Conservation (phyloP, 2,888 invertebrate species). For the Catocala fraxini region DNA sequence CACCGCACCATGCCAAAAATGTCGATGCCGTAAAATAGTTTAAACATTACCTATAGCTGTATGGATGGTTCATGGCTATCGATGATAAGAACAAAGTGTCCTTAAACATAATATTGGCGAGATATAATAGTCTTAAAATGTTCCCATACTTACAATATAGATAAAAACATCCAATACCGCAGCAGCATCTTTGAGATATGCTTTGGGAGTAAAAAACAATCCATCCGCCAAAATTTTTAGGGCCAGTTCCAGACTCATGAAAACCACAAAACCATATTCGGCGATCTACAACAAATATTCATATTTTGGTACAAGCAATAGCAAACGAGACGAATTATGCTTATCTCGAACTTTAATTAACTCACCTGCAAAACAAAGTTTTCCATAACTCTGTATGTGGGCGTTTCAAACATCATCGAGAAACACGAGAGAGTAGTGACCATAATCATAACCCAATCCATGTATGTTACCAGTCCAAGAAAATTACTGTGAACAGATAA, state of each 20-base stretch:
- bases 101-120: too few relatives aligned
- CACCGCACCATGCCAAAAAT: background rate
- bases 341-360: background rate
- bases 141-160: constrained; percentile 92
- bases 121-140: too few relatives aligned
- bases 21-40: too few relatives aligned
- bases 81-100: too few relatives aligned
- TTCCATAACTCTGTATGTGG: constrained; percentile 97
- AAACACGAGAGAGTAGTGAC: constrained; percentile 98
- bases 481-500: constrained; percentile 92
- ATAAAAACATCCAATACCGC: constrained; percentile 99
- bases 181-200: constrained; percentile 98
- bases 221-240: constrained; percentile 99
- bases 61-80: too few relatives aligned
- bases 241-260: constrained; percentile 98
- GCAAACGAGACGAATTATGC: too few relatives aligned
- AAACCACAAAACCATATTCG: constrained; percentile 99
- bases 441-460: constrained; percentile 99
- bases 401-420: constrained; percentile 99
- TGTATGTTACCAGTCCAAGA: constrained; percentile 98
- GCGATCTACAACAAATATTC: constrained; percentile 88
- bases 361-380: constrained; percentile 93
- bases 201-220: constrained; percentile 99
- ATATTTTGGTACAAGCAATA: too few relatives aligned
- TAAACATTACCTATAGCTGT: too few relatives aligned